Conservation (phyloP, 2,888 invertebrate species). For the Scrobipalpa costella region DNA sequence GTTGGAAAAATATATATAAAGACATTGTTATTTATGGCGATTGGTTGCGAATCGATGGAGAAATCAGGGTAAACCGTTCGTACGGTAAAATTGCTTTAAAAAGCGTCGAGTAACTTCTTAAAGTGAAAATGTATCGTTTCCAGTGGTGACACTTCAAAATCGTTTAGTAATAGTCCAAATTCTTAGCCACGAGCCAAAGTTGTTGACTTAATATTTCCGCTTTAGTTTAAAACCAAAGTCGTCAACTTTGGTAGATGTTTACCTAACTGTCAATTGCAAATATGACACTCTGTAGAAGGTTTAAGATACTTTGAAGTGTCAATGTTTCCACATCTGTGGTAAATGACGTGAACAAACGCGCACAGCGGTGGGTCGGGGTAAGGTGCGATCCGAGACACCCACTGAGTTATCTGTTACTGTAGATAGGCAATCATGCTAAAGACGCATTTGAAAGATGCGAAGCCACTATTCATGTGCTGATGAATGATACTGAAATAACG, state of each 20-base stretch:
- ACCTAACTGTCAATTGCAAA: slow-evolving; percentile 58
- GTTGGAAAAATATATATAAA: too few relatives aligned
- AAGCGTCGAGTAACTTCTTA: background rate
- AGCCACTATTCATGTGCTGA: background rate
- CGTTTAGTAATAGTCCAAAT: slow-evolving; percentile 27
- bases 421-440: background rate
- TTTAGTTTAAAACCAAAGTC: too few relatives aligned
- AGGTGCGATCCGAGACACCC: slow-evolving; percentile 39
- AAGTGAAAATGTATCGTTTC: slow-evolving; percentile 22
- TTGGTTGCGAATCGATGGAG: background rate
- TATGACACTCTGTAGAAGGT: slow-evolving; percentile 61
- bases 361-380: slow-evolving; percentile 46
- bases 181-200: slow-evolving; percentile 42
- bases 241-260: slow-evolving; percentile 65
- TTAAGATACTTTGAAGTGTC: slow-evolving; percentile 64
- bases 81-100: background rate
- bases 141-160: slow-evolving; percentile 34
- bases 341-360: slow-evolving; percentile 46
- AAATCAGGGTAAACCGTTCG: background rate
- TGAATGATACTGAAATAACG: background rate
- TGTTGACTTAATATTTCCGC: too few relatives aligned
- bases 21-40: too few relatives aligned
- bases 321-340: slow-evolving; percentile 59
- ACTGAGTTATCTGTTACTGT: slow-evolving; percentile 15
- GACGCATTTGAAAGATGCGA: background rate